Conservation (phyloP, 2,888 invertebrate genomes). For the Dynastes tityus region DNA sequence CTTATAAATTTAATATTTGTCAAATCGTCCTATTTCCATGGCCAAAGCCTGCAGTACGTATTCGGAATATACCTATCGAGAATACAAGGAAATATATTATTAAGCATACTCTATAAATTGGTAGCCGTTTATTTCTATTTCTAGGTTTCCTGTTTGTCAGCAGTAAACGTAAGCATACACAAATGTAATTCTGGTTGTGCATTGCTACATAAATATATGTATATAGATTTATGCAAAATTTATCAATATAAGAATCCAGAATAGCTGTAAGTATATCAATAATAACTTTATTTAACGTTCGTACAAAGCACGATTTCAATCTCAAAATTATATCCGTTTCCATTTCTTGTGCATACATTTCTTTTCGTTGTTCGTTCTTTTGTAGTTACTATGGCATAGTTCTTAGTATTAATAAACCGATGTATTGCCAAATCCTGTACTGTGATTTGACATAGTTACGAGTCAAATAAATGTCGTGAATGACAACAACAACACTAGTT, state of each 20-base stretch:
- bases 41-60: too few relatives aligned
- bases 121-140: too few relatives aligned
- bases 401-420: not conserved
- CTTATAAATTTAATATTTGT: too few relatives aligned
- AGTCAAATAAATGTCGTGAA: not conserved
- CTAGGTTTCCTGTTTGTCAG: too few relatives aligned
- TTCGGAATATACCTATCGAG: too few relatives aligned
- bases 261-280: conserved; percentile 14
- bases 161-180: too few relatives aligned
- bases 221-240: conserved; percentile 14
- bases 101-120: too few relatives aligned
- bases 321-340: conserved; percentile 11
- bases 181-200: not conserved
- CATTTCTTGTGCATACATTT: conserved; percentile 9
- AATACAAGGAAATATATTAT: too few relatives aligned
- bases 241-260: conserved; percentile 24
- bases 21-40: too few relatives aligned
- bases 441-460: not conserved
- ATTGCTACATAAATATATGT: conserved; percentile 8
- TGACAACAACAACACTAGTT: not conserved
- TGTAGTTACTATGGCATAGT: not conserved
- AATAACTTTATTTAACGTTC: conserved; percentile 37
- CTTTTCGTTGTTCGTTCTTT: too few relatives aligned
- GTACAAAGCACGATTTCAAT: conserved; percentile 29
- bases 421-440: conserved; percentile 20